Evolutionary conservation across 2,888 invertebrate genomes (phyloP), one percentile per base, ranked within the genome.

Genomic region (Drosophila emarginata): DNA sequence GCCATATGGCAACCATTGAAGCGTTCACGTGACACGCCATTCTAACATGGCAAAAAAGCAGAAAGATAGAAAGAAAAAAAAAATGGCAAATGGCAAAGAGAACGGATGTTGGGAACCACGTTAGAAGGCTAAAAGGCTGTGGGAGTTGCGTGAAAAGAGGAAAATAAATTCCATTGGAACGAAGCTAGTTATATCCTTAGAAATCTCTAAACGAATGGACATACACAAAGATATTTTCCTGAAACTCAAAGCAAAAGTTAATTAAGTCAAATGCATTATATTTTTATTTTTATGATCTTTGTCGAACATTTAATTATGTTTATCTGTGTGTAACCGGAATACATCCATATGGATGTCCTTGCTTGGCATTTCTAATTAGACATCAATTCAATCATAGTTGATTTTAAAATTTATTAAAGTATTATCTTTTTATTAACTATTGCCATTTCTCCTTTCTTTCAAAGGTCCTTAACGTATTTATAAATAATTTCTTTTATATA

Each of bases 1-100:
- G 69, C 83, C 80, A 85, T 82, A 80, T 85, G 80, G 81, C 65
- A 66, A 59, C 57, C 59, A 65, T 57, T 65, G 76, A 60, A 67
- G 76, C 79, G 64, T 72, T 65, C 61, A 60, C 37, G 67, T 62
- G 36, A 64, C 61, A 64, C 58, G 36, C 21, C 32, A n/a, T 26
- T 28, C 58, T n/a, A 21, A 63, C 50, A 45, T 52, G 45, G 45
- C 52, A 7, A 15, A 37, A 62, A 37, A 14, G 57, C 2, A 15
- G 18, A 62, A 28, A 14, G 57, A 52, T 18, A 52, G 28, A 61
- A 37, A 11, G 23, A 52, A 23, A 51, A 72, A 64, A 74, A 72
- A 64, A 26, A 37, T 40, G 11, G 18, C 39, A 53, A 63, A 67
- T 54, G 53, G 15, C 32, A 36, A 54, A 15, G 18, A 54, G 18